Evolutionary conservation across 1,140 invertebrate species (phyloP), one percentile per base, ranked within the genome.

Genomic region (Bombyx mandarina): DNA sequence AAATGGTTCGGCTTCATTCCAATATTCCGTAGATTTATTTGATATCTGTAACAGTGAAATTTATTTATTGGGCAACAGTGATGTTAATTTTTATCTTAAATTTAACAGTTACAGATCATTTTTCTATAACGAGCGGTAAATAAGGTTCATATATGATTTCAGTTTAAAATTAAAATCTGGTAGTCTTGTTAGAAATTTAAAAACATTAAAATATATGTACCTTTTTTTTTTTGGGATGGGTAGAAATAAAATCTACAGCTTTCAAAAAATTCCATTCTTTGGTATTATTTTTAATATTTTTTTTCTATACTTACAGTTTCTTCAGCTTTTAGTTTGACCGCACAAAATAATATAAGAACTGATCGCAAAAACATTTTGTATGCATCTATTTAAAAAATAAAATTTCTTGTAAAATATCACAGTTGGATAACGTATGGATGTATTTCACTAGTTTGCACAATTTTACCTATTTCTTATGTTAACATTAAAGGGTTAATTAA

Each of bases 1-100:
- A 64, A 84, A 86, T 48, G 76, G 78, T 59, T 83, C 26, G 26
- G 26, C 26, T 35, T 35, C 26, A 65, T 84, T 71, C 81, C 81
- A 84, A 45, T 74, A 81, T 43, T 82, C 76, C 45, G 63, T 50
- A 8, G 68, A 57, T 61, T 71, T 68, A 60, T 80, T 75, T 61
- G 82, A 70, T 10, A 82, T 44, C 82, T 85, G 66, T 10, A 77
- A 79, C 58, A 58, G 54, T 47, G 45, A 7, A 10, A 12, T 47
- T 10, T 47, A 47, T 12, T 5, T 10, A 47, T 47, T 47, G 8
- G 1, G n/a, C 45, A 47, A 47, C 45, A 10, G 8, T 46, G 8
- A 8, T 46, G 8, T 47, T 47, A 47, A 8, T 10, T 47, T 47
- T 12, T 47, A 10, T 5, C 9, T 47, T 10, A 12, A 7, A 47